These are phyloP conservation scores for Bruchidius siliquastri DNA, from an alignment of 2,888 invertebrate genomes.

Conservation along the genomic window DNA sequence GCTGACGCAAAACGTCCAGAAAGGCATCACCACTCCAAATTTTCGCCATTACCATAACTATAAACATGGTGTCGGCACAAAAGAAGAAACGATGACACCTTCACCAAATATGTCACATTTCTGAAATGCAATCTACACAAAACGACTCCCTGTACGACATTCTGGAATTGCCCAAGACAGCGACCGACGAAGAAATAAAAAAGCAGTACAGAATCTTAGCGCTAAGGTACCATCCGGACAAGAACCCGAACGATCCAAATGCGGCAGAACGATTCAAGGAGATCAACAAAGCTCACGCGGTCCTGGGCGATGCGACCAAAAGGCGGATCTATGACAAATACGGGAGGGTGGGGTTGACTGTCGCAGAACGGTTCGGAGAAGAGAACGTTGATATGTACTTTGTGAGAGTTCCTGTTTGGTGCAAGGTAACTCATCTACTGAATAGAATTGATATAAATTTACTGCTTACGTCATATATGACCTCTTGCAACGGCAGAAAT, in stretches of 20 bases:
- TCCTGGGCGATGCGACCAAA: background rate
- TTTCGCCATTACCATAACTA: background rate
- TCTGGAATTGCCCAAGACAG: background rate
- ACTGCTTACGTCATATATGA: no score
- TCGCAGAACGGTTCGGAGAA: background rate
- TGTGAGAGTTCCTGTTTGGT: background rate
- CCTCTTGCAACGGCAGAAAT: no score
- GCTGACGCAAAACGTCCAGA: background rate
- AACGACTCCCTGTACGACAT: background rate
- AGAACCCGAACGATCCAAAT: background rate
- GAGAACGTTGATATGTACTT: background rate
- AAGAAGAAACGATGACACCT: background rate
- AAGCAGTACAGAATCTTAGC: background rate
- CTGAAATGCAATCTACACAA: background rate
- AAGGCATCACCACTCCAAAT: background rate
- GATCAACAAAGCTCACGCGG: background rate
- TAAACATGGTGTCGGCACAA: background rate
- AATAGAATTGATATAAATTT: no score
- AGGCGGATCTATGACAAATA: background rate
- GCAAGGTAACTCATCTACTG: background rate
- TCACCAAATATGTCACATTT: background rate
- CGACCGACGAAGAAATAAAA: background rate
- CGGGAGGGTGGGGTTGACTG: background rate
- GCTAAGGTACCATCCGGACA: background rate
- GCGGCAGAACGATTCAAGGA: background rate